Base-by-base conservation (phyloP, 2,113 vertebrate genomes). In the Halcyon senegalensis region DNA sequence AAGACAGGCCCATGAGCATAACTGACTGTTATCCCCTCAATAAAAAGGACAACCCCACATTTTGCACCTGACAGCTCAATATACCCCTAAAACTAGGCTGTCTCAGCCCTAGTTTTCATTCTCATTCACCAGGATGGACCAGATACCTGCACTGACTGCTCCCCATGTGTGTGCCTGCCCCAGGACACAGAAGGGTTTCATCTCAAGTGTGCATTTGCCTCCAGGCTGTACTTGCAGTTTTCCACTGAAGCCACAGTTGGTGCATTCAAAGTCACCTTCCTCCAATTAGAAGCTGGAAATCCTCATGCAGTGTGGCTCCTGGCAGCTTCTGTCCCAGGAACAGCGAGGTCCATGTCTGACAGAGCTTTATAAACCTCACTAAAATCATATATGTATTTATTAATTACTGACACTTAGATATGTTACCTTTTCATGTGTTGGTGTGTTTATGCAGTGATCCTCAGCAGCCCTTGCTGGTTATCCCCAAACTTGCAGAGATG, bases 291-390 rank as follows among this genome's bases (percentile, higher is more conserved):
- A 73, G 59, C 20, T 74, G 50, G 15, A 69, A 62, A 39, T 16
- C 28, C 37, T 64, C 16, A 8, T 41, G 11, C 25, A n/a, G 20
- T 6, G 14, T 7, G 48, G 63, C n/a, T 35, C 4, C 0, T 1
- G 2, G 15, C 3, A 83, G 41, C 21, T 75, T 24, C 27, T 44
- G 13, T 3, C 31, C 23, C 33, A 12, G 46, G 7, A 83, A 37
- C 53, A 24, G 31, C 2, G 18, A 31, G 21, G 16, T 16, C 24
- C 21, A 10, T 6, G 39, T 86, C 76, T 76, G 58, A 25, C 43
- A 73, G 7, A 62, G 16, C 7, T 31, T 41, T 63, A n/a, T 51
- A 86, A 83, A 23, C 8, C 7, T 41, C 16, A 11, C 9, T 16
- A 9, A 55, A 75, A 68, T 70, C 2, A 20, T 17, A 2, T 0